Percentiles rank a stretch among this genome's conserved stretches.
phyloP scores from a whole-genome alignment of 2,888 invertebrate species.

The Pyralis farinalis region DNA sequence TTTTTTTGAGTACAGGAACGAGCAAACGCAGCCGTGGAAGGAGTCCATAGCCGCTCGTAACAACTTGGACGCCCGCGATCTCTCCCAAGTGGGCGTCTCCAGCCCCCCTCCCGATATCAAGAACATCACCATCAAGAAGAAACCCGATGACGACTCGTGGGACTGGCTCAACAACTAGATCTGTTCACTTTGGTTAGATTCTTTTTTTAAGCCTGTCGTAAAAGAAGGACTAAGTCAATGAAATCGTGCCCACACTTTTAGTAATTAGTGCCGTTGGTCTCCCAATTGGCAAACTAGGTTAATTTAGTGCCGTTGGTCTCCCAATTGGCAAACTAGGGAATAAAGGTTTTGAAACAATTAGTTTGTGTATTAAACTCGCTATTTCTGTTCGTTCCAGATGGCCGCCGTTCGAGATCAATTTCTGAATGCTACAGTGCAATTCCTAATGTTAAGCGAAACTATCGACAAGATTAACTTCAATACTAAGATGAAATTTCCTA shows the following conservation, averaged over 20 bases:
- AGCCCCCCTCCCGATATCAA: slow-evolving; percentile 61
- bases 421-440: neutral
- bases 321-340: too few relatives aligned
- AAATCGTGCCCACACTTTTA: too few relatives aligned
- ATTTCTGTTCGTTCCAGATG: neutral
- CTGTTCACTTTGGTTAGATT: slow-evolving; percentile 9
- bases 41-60: slow-evolving; percentile 60
- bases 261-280: too few relatives aligned
- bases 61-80: slow-evolving; percentile 55
- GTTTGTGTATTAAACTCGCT: too few relatives aligned
- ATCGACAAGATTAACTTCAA: too few relatives aligned
- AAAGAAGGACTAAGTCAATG: too few relatives aligned
- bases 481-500: too few relatives aligned
- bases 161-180: slow-evolving; percentile 69
- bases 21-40: slow-evolving; percentile 58
- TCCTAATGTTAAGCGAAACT: neutral
- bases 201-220: slow-evolving; percentile 3
- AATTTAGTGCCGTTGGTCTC: too few relatives aligned
- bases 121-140: slow-evolving; percentile 47
- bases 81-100: slow-evolving; percentile 61
- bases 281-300: too few relatives aligned
- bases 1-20: slow-evolving; percentile 32
- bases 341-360: too few relatives aligned
- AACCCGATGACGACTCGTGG: slow-evolving; percentile 57
- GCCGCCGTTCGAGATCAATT: neutral